A percentile compares a stretch with the other conserved stretches of the same genome.
phyloP scores from a whole-genome alignment of 2,113 vertebrate species.

The Heterocephalus glaber region DNA sequence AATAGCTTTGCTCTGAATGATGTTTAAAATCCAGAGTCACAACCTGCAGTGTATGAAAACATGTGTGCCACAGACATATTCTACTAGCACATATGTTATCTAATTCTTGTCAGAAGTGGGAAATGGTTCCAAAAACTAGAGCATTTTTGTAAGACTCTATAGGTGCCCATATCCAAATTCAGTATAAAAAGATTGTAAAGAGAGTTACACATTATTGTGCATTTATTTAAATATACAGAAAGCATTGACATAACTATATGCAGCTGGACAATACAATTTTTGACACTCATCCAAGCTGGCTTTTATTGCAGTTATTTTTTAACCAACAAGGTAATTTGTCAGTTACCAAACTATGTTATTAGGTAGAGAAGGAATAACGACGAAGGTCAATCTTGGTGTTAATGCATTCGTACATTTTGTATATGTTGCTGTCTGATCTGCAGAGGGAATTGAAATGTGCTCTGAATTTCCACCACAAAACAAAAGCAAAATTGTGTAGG shows the following conservation, averaged over 20 bases:
- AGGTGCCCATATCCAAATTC: neutral
- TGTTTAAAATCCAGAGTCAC: constrained; percentile 45
- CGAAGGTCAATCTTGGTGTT: constrained; percentile 36
- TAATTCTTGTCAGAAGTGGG: constrained; percentile 22
- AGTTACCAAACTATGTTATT: constrained; percentile 17
- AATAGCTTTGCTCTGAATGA: neutral
- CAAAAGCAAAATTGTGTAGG: constrained; percentile 68
- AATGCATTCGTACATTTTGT: constrained; percentile 51
- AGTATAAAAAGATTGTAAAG: neutral
- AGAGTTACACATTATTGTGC: neutral
- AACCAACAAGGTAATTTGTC: constrained; percentile 7
- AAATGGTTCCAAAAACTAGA: neutral
- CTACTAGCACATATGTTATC: neutral
- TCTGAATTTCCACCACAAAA: constrained; percentile 75
- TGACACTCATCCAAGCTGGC: neutral
- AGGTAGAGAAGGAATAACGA: constrained; percentile 8
- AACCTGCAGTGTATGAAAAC: neutral
- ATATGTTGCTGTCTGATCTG: constrained; percentile 13
- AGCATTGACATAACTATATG: neutral
- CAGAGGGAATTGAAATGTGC: constrained; percentile 63
- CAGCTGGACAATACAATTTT: neutral
- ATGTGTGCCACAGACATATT: neutral
- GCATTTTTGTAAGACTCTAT: neutral
- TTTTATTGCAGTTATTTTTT: constrained; percentile 44
- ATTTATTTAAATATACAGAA: neutral